phyloP scores from a whole-genome alignment of 2,797 vertebrate genomes.

The Prionace glauca region DNA sequence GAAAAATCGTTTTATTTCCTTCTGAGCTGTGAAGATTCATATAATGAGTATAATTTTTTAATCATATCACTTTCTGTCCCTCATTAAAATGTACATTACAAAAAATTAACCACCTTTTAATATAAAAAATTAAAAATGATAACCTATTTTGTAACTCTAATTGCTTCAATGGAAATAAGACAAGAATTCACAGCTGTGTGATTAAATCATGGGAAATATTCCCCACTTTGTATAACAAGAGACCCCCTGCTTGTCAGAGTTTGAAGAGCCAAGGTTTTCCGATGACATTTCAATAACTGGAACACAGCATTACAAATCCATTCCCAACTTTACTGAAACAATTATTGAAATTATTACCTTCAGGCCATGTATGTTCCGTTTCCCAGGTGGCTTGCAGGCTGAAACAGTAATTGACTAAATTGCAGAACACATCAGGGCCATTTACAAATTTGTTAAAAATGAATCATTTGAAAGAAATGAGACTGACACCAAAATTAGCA shows the following conservation, averaged over 20 bases:
- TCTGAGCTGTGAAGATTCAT: background rate
- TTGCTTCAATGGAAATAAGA: constrained; percentile 28
- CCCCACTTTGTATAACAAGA: constrained; percentile 43
- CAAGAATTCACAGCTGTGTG: constrained; percentile 36
- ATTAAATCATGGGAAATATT: constrained; percentile 38
- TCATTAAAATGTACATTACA: constrained; percentile 38
- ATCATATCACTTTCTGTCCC: constrained; percentile 35
- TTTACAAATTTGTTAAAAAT: constrained; percentile 99
- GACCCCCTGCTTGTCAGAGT: constrained; percentile 62
- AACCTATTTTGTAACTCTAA: constrained; percentile 37
- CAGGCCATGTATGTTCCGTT: constrained; percentile 97
- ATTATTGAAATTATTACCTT: constrained; percentile 99
- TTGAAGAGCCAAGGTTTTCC: constrained; percentile 78
- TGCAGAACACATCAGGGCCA: constrained; percentile 99
- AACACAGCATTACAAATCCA: constrained; percentile 97
- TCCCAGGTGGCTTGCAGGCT: constrained; percentile 97
- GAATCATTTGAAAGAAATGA: constrained; percentile 99
- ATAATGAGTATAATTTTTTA: constrained; percentile 37
- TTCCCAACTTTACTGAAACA: constrained; percentile 99
- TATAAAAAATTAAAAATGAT: constrained; percentile 34
- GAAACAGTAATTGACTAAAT: constrained; percentile 99
- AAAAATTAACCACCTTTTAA: constrained; percentile 37
- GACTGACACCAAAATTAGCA: constrained; percentile 99
- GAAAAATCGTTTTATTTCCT: constrained; percentile 20
- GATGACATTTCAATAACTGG: constrained; percentile 99